These are phyloP conservation scores for Helicoverpa assulta DNA, from an alignment of 2,888 invertebrate genomes.

Conservation along the genomic window DNA sequence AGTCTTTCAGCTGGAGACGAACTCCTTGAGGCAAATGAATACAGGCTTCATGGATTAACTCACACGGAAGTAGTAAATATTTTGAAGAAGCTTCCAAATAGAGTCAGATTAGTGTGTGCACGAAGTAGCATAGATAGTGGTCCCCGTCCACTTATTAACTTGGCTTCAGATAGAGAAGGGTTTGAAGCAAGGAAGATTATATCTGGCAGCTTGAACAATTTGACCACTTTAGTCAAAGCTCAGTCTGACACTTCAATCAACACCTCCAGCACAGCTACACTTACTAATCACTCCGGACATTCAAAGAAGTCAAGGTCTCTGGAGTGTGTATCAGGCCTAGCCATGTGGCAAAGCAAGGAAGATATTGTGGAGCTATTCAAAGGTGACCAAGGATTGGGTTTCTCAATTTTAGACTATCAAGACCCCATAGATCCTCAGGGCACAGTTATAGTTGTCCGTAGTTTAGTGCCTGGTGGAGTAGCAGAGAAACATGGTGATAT, in stretches of 20 bases:
- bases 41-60: conserved; percentile 96
- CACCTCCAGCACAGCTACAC: conserved; percentile 95
- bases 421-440: conserved; percentile 98
- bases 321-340: conserved; percentile 98
- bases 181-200: conserved; percentile 95
- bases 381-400: conserved; percentile 98
- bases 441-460: conserved; percentile 99
- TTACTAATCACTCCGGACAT: conserved; percentile 92
- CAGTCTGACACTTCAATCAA: conserved; percentile 98
- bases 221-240: conserved; percentile 96
- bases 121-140: conserved; percentile 92
- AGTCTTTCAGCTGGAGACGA: conserved; percentile 98
- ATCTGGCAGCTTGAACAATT: conserved; percentile 96
- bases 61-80: conserved; percentile 99
- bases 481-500: conserved; percentile 98
- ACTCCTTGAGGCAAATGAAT: conserved; percentile 98
- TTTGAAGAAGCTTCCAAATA: conserved; percentile 96
- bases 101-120: conserved; percentile 98
- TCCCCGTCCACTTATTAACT: conserved; percentile 93
- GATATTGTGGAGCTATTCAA: conserved; percentile 97
- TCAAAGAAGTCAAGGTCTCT: conserved; percentile 96
- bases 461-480: conserved; percentile 99
- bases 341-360: conserved; percentile 99
- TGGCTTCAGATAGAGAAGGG: conserved; percentile 94
- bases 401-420: conserved; percentile 99